Percentiles rank a stretch among this genome's conserved stretches.
These are phyloP conservation scores for Balaenoptera acutorostrata DNA, from an alignment of 2,113 vertebrate genomes.

Conservation along the genomic window DNA sequence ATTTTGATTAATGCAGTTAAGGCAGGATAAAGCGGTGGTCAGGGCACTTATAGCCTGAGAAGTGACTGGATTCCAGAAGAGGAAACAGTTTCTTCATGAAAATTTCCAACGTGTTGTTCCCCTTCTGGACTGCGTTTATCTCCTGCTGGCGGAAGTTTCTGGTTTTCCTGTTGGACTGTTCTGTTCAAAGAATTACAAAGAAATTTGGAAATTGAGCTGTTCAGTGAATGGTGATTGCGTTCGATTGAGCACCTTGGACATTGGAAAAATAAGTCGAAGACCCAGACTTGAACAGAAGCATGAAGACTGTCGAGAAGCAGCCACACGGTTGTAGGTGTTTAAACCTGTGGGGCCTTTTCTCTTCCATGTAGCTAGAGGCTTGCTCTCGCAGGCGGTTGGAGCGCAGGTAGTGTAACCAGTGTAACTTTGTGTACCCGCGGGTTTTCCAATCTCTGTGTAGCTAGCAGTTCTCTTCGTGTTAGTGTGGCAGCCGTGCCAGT, in stretches of 20 bases:
- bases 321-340: constrained; percentile 70
- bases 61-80: constrained; percentile 75
- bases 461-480: constrained; percentile 88
- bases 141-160: constrained; percentile 70
- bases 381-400: constrained; percentile 59
- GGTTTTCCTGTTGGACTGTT: constrained; percentile 77
- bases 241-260: constrained; percentile 76
- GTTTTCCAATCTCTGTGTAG: constrained; percentile 86
- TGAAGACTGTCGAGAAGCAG: constrained; percentile 71
- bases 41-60: constrained; percentile 44
- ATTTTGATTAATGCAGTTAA: constrained; percentile 41
- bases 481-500: constrained; percentile 93
- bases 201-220: constrained; percentile 73
- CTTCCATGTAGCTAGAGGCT: constrained; percentile 71
- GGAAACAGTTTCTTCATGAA: constrained; percentile 60
- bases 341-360: constrained; percentile 70
- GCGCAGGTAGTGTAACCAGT: constrained; percentile 72
- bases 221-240: constrained; percentile 69
- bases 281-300: constrained; percentile 61
- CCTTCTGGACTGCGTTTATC: constrained; percentile 70
- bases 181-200: constrained; percentile 68
- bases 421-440: constrained; percentile 68
- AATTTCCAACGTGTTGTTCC: constrained; percentile 60
- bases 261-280: constrained; percentile 77
- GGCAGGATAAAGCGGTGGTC: constrained; percentile 59